Percentiles rank a stretch among this genome's conserved stretches.
phyloP scores from a whole-genome alignment of 2,888 invertebrate genomes.

The Odontocerum albicorne region DNA sequence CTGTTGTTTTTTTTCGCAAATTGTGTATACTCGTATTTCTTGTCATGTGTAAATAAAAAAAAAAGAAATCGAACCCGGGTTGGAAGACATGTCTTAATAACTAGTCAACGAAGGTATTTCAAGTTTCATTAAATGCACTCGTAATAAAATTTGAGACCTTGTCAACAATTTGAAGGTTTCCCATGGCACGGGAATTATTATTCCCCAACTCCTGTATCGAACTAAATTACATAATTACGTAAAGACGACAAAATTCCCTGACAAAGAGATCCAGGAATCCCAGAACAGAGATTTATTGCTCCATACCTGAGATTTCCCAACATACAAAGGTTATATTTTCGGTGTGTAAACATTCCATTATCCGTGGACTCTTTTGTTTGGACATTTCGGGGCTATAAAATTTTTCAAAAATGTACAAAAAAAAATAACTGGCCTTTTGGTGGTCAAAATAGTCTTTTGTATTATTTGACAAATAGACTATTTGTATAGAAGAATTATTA shows the following conservation, averaged over 20 bases:
- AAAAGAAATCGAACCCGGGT: too few species aligned
- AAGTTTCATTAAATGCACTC: too few species aligned
- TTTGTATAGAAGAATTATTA: too few species aligned
- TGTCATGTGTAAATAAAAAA: too few species aligned
- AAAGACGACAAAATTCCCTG: slow-evolving; percentile 1
- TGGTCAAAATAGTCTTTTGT: background rate
- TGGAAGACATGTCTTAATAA: too few species aligned
- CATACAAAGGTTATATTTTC: slow-evolving; percentile 3
- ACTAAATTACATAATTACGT: slow-evolving; percentile 4
- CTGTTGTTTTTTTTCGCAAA: too few species aligned
- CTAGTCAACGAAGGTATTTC: too few species aligned
- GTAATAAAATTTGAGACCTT: too few species aligned
- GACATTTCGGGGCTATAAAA: slow-evolving; percentile 1
- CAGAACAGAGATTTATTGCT: slow-evolving; percentile 5
- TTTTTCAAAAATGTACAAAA: background rate
- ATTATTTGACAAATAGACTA: background rate
- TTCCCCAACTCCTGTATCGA: background rate
- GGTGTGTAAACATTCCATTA: slow-evolving; percentile 5
- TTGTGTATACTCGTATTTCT: too few species aligned
- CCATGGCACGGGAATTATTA: background rate
- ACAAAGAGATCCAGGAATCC: slow-evolving; percentile 1
- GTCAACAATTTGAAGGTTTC: too few species aligned
- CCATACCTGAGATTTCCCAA: slow-evolving; percentile 3
- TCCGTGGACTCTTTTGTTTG: background rate
- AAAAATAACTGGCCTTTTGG: background rate